A percentile compares a stretch with the other conserved stretches of the same genome.
These are phyloP conservation scores for Garrulus glandarius DNA, from an alignment of 2,797 vertebrate species.

Conservation along the genomic window DNA sequence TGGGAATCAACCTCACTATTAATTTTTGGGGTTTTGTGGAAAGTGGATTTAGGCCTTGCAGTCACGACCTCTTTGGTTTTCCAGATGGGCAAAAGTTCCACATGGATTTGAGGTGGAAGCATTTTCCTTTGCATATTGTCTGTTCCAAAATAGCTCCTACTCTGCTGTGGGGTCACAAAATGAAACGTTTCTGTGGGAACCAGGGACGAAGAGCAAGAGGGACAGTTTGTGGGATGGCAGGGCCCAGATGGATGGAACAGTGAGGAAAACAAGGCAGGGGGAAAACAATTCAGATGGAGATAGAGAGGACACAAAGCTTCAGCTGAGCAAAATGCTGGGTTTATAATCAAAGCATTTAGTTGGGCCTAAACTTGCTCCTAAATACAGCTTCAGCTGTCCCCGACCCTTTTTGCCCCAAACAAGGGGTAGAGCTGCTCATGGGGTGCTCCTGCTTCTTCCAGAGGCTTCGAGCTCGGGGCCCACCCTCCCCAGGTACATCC, in stretches of 20 bases:
- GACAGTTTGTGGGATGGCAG: not conserved
- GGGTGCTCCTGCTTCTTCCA: not conserved
- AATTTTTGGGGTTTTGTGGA: not conserved
- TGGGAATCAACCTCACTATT: not conserved
- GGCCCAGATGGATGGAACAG: not conserved
- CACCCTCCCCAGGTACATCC: not conserved
- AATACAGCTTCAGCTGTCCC: not conserved
- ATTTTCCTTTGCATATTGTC: not conserved
- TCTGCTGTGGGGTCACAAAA: not conserved
- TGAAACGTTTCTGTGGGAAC: not conserved
- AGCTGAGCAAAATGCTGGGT: not conserved
- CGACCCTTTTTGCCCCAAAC: accelerated
- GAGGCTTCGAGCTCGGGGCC: not conserved
- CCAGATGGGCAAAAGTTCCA: not conserved
- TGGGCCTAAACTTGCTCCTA: not conserved
- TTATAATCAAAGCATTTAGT: not conserved
- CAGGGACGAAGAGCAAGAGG: not conserved
- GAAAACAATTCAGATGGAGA: not conserved
- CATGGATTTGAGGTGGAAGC: not conserved
- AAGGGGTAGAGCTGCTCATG: not conserved
- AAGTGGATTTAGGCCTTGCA: not conserved
- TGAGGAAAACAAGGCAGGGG: not conserved
- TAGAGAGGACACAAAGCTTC: accelerated
- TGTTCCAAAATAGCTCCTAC: not conserved
- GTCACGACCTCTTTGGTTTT: not conserved